Base-by-base conservation (phyloP, 2,888 invertebrate genomes). In the Dendrolimus houi region DNA sequence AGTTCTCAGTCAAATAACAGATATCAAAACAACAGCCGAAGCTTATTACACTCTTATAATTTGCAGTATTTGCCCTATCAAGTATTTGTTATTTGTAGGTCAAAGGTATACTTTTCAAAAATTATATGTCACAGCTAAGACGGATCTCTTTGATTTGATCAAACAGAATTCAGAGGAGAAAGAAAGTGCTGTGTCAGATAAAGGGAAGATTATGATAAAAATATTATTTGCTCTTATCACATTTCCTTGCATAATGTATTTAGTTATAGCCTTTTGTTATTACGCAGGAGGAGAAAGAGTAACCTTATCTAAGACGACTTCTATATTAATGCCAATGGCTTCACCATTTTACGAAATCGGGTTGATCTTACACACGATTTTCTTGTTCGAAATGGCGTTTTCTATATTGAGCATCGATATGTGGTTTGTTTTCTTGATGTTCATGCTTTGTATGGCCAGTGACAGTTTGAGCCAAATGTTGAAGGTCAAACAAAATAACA, bases 291-390 rank as follows among this genome's bases (percentile, higher is more conserved):
- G 82, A 0, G 67, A 66, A 1, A 72, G 72, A 54, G 72, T 73
- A 2, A 71, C 79, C 2, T 55, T 87, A 2, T 85, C 85, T 0
- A 70, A 70, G 53, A 74, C 83, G 0, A 85, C 86, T 0, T 64
- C 71, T 0, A 80, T 69, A 8, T 64, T 87, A 1, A 74, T 86
- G 79, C 81, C 87, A 0, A 79, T 84, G 79, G 69, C 70, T 0
- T 64, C 74, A 2, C 86, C 87, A 0, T 85, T 73, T 55, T 79
- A 77, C 47, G 85, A 87, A 64, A 56, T 86, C 0, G 75, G 77
- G 0, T 74, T 81, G 61, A 47, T 75, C 0, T 56, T 85, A 1
- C 87, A 87, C 57, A 63, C 68, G 0, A 59, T 79, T 8, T 83
- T 72, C 59, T 59, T 87, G 13, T 63, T 74, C 8, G 66, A 76